phyloP scores from a whole-genome alignment of 1,140 invertebrate species.

The Calliopsis andreniformis region DNA sequence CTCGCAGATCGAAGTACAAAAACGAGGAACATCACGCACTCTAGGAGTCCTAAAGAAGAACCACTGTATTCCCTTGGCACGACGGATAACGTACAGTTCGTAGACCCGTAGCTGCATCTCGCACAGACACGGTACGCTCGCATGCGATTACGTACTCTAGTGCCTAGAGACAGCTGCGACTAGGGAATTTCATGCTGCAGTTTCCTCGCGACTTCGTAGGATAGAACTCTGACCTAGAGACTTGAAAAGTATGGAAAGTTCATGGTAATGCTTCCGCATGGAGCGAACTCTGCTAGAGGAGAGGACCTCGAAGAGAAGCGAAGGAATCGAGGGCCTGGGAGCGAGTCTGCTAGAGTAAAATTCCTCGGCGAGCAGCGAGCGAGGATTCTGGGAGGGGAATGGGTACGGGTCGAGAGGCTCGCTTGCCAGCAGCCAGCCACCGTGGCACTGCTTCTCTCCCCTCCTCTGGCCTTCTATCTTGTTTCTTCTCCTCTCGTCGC shows the following conservation, averaged over 20 bases:
- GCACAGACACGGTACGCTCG: not conserved
- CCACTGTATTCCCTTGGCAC: conserved; percentile 16
- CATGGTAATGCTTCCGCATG: conserved; percentile 71
- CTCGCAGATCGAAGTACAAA: not conserved
- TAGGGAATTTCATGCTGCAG: not conserved
- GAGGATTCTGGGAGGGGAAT: conserved; percentile 55
- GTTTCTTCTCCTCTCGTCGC: conserved; percentile 41
- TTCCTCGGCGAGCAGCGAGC: conserved; percentile 73
- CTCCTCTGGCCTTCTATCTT: conserved; percentile 44
- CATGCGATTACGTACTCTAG: not conserved
- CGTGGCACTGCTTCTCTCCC: conserved; percentile 68
- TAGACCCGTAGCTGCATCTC: not conserved
- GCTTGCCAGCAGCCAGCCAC: conserved; percentile 76
- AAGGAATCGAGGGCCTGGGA: conserved; percentile 68
- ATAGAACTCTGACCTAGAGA: conserved; percentile 77
- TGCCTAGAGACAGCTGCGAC: not conserved
- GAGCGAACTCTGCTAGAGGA: conserved; percentile 51
- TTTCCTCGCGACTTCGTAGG: conserved; percentile 4
- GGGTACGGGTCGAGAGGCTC: conserved; percentile 74
- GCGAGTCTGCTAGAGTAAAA: conserved; percentile 78
- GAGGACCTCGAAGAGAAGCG: conserved; percentile 53
- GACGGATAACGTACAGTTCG: not conserved
- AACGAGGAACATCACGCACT: conserved; percentile 37
- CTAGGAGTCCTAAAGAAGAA: not conserved
- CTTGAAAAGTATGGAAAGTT: conserved; percentile 73